These are phyloP conservation scores for Ophonus ardosiacus DNA, from an alignment of 2,888 invertebrate genomes.

Conservation along the genomic window DNA sequence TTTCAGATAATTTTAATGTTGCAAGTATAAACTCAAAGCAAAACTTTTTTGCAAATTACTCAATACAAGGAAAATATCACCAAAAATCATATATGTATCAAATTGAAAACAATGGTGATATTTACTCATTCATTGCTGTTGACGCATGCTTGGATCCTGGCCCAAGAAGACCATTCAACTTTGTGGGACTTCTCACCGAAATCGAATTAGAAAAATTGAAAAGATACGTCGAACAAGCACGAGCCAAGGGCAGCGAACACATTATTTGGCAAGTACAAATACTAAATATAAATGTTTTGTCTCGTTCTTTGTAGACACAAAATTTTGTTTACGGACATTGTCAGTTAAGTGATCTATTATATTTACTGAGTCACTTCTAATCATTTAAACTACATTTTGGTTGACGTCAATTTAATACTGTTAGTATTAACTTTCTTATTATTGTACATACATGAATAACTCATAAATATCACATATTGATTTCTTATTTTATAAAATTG, in stretches of 20 bases:
- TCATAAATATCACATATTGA: too few relatives aligned
- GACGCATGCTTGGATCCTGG: conserved; percentile 94
- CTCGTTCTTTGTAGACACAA: not conserved
- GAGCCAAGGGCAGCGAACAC: conserved; percentile 77
- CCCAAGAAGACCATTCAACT: conserved; percentile 92
- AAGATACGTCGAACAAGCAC: conserved; percentile 79
- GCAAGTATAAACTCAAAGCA: conserved; percentile 81
- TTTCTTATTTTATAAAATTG: too few relatives aligned
- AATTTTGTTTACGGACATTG: not conserved
- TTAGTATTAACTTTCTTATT: too few relatives aligned
- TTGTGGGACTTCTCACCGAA: conserved; percentile 85
- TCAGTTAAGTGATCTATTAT: not conserved
- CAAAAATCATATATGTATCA: conserved; percentile 86
- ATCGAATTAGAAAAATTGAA: conserved; percentile 80
- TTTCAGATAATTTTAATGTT: conserved; percentile 93
- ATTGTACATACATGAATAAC: too few relatives aligned
- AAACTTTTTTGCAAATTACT: conserved; percentile 88
- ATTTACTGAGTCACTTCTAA: not conserved
- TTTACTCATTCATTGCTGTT: conserved; percentile 89
- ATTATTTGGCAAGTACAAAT: conserved; percentile 78
- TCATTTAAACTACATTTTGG: too few relatives aligned
- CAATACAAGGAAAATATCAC: conserved; percentile 85
- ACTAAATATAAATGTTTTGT: conserved; percentile 27
- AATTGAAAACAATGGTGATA: conserved; percentile 78
- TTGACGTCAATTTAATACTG: too few relatives aligned